These are phyloP conservation scores for Dysmachus trigonus DNA, from an alignment of 2,888 invertebrate genomes.

Conservation along the genomic window DNA sequence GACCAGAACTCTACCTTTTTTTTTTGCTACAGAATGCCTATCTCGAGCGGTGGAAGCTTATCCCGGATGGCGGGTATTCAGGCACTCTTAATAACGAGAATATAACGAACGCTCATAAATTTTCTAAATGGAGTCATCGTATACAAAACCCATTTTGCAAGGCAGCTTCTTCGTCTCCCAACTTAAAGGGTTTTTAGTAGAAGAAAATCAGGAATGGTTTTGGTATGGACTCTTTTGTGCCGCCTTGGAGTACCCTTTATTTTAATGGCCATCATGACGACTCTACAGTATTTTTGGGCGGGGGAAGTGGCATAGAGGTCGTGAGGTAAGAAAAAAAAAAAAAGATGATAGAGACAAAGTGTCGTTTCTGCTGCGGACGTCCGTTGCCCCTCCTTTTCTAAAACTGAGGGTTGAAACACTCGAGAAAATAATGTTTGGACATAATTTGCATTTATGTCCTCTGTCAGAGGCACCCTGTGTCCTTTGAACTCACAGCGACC, in stretches of 20 bases:
- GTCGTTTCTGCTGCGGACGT: neutral
- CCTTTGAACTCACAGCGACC: neutral
- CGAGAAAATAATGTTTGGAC: conserved; percentile 21
- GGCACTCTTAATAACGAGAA: conserved; percentile 26
- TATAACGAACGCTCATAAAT: conserved; percentile 39
- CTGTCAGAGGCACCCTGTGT: neutral
- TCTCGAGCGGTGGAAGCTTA: neutral
- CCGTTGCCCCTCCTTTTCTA: neutral
- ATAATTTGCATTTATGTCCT: conserved; percentile 22
- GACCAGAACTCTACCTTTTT: neutral
- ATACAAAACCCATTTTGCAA: neutral
- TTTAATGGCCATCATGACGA: conserved; percentile 20
- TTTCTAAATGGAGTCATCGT: conserved; percentile 37
- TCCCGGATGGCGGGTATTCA: neutral
- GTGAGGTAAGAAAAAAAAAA: neutral
- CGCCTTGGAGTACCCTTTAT: conserved; percentile 12
- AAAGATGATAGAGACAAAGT: neutral
- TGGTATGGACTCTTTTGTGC: neutral
- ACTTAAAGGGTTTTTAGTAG: neutral
- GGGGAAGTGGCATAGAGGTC: neutral
- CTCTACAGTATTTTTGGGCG: neutral
- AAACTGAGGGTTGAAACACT: neutral
- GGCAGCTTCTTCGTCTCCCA: neutral
- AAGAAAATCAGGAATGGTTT: conserved; percentile 12
- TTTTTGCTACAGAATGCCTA: neutral